phyloP scores from a whole-genome alignment of 2,113 vertebrate species.

The Haemorhous mexicanus region DNA sequence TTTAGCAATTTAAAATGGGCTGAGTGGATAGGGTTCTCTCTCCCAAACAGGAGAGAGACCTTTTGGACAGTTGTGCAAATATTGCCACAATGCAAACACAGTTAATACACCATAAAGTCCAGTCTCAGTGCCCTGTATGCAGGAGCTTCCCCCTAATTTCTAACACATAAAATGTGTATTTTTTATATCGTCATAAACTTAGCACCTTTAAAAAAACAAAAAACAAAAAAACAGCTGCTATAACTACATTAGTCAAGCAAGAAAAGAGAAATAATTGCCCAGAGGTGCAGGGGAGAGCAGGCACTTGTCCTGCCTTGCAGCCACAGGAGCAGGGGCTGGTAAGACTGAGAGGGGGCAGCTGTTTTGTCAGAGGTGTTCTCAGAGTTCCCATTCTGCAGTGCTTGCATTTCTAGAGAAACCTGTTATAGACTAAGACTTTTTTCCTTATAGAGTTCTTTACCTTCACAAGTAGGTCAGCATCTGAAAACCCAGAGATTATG shows the following conservation, averaged over 20 bases:
- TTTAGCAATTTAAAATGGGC: not conserved
- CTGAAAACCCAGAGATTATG: not conserved
- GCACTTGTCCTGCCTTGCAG: not conserved
- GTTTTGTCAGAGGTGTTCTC: not conserved
- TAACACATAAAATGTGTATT: not conserved
- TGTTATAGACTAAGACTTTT: constrained; percentile 18
- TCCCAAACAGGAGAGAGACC: not conserved
- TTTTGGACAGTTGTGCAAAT: not conserved
- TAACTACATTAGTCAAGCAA: not conserved
- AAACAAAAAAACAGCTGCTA: not conserved
- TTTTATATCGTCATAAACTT: not conserved
- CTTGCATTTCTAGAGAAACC: constrained; percentile 30
- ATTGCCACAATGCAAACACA: not conserved
- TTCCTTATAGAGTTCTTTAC: not conserved
- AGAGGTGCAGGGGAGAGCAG: not conserved
- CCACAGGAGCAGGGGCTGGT: not conserved
- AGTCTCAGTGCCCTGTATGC: not conserved
- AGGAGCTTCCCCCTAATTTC: not conserved
- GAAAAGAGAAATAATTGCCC: not conserved
- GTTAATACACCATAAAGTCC: not conserved
- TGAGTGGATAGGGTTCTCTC: not conserved
- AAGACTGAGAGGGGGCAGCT: not conserved
- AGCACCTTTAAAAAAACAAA: not conserved
- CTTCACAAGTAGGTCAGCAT: constrained; percentile 11
- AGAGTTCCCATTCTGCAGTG: not conserved